Percentiles rank a stretch among this genome's conserved stretches.
These are phyloP conservation scores for Acropternis orthonyx DNA, from an alignment of 2,797 vertebrate genomes.

Conservation along the genomic window DNA sequence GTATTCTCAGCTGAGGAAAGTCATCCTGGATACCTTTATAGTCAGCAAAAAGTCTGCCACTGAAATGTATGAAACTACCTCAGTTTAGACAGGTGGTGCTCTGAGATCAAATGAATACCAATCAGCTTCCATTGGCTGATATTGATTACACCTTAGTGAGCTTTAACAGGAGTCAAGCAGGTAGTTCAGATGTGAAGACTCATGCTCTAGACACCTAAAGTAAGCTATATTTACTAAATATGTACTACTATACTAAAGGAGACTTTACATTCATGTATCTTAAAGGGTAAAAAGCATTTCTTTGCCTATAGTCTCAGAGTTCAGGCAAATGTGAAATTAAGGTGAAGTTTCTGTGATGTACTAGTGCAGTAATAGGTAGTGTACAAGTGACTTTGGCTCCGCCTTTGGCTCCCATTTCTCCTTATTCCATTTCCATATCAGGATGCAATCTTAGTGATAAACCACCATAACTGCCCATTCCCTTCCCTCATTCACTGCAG, in stretches of 20 bases:
- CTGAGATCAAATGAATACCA: background rate
- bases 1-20: background rate
- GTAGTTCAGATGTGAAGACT: background rate
- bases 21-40: background rate
- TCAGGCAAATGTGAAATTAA: background rate
- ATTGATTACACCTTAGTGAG: background rate
- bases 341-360: background rate
- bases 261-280: background rate
- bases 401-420: background rate
- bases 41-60: background rate
- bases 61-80: background rate
- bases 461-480: background rate
- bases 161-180: background rate
- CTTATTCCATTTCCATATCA: background rate
- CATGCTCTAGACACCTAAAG: background rate
- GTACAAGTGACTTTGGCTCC: background rate
- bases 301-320: background rate
- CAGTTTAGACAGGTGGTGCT: background rate
- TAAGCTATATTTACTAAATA: background rate
- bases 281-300: accelerated
- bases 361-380: background rate
- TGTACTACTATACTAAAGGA: background rate
- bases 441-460: background rate
- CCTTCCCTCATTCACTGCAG: background rate
- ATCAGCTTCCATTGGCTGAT: background rate